phyloP scores from a whole-genome alignment of 2,888 invertebrate species.

The Lymantria dispar region DNA sequence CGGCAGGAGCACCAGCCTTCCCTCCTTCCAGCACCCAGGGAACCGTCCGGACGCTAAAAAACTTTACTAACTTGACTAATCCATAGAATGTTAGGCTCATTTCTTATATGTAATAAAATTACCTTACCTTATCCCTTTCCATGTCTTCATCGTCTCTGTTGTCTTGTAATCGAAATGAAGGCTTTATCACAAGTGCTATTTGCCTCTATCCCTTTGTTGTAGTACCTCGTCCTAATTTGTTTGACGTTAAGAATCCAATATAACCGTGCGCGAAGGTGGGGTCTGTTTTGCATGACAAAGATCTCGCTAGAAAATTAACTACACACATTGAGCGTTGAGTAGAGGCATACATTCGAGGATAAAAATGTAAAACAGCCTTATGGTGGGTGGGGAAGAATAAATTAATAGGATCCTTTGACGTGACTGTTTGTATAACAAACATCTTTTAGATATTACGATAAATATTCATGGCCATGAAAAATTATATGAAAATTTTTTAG shows the following conservation, averaged over 20 bases:
- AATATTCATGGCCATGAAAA: constrained; percentile 5
- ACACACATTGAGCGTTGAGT: constrained; percentile 27
- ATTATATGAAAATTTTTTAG: neutral
- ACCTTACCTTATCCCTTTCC: too few relatives aligned
- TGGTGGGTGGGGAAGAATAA: constrained; percentile 12
- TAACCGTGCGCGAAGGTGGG: constrained; percentile 24
- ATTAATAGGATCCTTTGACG: neutral
- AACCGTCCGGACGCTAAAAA: too few relatives aligned
- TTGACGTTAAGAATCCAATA: constrained; percentile 43
- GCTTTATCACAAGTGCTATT: neutral
- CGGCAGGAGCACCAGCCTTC: too few relatives aligned
- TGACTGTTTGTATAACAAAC: neutral
- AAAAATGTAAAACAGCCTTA: constrained; percentile 11
- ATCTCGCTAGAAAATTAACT: constrained; percentile 53
- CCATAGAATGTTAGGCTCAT: too few relatives aligned
- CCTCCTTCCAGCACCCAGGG: too few relatives aligned
- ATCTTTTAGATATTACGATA: neutral
- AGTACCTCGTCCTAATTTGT: constrained; percentile 30
- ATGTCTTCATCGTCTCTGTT: neutral
- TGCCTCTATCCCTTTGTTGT: constrained; percentile 7
- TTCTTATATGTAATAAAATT: too few relatives aligned
- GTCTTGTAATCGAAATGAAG: too few relatives aligned
- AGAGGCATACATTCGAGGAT: constrained; percentile 19
- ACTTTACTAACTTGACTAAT: too few relatives aligned
- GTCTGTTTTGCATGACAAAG: constrained; percentile 66